Conservation (phyloP, 2,888 invertebrate species). For the Dinocampus coccinellae region DNA sequence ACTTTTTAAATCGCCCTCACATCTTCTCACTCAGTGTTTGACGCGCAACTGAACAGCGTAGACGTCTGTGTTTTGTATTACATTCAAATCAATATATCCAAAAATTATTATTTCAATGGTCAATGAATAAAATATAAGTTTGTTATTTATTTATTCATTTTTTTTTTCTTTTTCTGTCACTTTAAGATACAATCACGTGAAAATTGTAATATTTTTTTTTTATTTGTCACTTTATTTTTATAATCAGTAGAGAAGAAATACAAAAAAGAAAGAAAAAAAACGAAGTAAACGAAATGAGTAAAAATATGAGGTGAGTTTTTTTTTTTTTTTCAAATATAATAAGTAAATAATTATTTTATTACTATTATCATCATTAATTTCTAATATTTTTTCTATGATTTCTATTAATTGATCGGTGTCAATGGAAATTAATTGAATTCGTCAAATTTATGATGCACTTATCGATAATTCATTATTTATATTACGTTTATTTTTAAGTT, state of each 20-base stretch:
- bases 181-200: not conserved
- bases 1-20: slow-evolving; percentile 55
- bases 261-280: too few relatives aligned
- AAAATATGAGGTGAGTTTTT: slow-evolving; percentile 1
- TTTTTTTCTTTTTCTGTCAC: not conserved
- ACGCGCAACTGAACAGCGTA: slow-evolving; percentile 57
- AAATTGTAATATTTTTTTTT: too few relatives aligned
- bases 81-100: not conserved
- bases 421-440: not conserved
- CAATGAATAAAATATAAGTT: not conserved
- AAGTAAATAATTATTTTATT: too few relatives aligned
- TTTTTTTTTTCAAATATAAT: too few relatives aligned
- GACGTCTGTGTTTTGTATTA: slow-evolving; percentile 19
- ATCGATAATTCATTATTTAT: not conserved
- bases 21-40: slow-evolving; percentile 57
- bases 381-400: not conserved
- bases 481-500: not conserved
- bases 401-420: not conserved
- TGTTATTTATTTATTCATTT: too few relatives aligned
- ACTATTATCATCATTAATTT: too few relatives aligned
- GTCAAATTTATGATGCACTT: too few relatives aligned
- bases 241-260: too few relatives aligned
- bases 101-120: not conserved
- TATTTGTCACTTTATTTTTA: not conserved
- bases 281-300: slow-evolving; percentile 21